Evolutionary conservation across 2,113 vertebrate genomes (phyloP).

Genomic region (Apus apus): DNA sequence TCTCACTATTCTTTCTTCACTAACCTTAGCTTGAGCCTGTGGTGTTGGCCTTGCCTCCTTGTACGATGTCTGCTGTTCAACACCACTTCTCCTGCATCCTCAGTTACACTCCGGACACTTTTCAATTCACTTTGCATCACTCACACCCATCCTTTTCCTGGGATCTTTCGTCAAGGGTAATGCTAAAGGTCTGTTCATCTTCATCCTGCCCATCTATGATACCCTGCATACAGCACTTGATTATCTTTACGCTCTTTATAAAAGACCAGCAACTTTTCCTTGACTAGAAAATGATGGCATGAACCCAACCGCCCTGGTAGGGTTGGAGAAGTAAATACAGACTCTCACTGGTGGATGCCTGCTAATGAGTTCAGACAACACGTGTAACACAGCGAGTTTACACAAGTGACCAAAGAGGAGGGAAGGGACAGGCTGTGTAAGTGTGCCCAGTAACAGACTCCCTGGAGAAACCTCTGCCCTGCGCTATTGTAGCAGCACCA

Average conservation of each 20-base stretch:
- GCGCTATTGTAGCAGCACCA: background rate
- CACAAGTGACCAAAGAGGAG: background rate
- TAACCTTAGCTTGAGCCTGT: constrained; percentile 1
- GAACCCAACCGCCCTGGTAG: background rate
- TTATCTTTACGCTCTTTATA: background rate
- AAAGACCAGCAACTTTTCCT: background rate
- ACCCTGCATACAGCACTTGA: background rate
- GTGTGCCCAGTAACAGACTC: background rate
- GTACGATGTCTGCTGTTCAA: background rate
- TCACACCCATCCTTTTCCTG: background rate
- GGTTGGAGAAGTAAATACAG: background rate
- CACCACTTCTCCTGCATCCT: background rate
- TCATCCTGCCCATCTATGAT: background rate
- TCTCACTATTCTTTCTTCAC: constrained; percentile 25
- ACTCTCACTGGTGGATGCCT: background rate
- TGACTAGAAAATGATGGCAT: background rate
- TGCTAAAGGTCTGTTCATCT: background rate
- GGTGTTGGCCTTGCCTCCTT: background rate
- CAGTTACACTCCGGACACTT: background rate
- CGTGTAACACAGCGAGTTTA: background rate
- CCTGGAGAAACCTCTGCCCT: background rate
- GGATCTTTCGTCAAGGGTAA: background rate
- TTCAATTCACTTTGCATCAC: background rate
- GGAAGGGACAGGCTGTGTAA: background rate
- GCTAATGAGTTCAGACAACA: background rate